A percentile compares a stretch with the other conserved stretches of the same genome.
Evolutionary conservation across 2,797 vertebrate genomes (phyloP).

Genomic region (Cyprinella venusta): DNA sequence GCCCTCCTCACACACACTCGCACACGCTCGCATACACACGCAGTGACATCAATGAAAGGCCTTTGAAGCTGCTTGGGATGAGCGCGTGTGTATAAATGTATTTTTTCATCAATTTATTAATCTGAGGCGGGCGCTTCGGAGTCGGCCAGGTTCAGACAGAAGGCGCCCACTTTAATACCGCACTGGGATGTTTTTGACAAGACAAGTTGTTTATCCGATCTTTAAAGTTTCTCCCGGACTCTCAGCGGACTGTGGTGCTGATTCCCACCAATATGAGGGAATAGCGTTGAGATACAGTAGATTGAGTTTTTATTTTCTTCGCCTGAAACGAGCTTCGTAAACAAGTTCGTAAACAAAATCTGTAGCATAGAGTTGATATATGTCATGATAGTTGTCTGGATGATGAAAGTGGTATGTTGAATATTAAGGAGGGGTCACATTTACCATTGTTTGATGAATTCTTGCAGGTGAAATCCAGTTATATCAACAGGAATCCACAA

Average conservation of each 20-base stretch:
- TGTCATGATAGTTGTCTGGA: neutral
- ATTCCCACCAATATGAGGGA: slow-evolving; percentile 14
- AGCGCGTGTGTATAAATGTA: slow-evolving; percentile 78
- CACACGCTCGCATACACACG: slow-evolving; percentile 38
- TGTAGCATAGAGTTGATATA: neutral
- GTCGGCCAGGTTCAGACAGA: slow-evolving; percentile 69
- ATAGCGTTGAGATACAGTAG: neutral
- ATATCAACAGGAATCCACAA: neutral
- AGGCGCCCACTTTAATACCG: slow-evolving; percentile 39
- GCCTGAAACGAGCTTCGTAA: slow-evolving; percentile 23
- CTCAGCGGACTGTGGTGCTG: slow-evolving; percentile 13
- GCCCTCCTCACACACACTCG: slow-evolving; percentile 62
- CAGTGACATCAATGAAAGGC: slow-evolving; percentile 80
- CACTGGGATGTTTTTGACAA: slow-evolving; percentile 27
- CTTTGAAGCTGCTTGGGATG: slow-evolving; percentile 80
- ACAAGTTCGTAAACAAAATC: neutral
- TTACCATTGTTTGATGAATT: neutral
- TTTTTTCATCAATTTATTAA: slow-evolving; percentile 78
- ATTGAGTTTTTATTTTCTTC: neutral
- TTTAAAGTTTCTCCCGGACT: slow-evolving; percentile 22
- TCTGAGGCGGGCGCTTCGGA: slow-evolving; percentile 66
- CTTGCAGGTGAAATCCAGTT: neutral
- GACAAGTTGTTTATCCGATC: slow-evolving; percentile 14
- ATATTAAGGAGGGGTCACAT: neutral
- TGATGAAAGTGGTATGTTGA: neutral